Evolutionary conservation across 2,113 vertebrate species (phyloP).

Genomic region (Passer montanus): DNA sequence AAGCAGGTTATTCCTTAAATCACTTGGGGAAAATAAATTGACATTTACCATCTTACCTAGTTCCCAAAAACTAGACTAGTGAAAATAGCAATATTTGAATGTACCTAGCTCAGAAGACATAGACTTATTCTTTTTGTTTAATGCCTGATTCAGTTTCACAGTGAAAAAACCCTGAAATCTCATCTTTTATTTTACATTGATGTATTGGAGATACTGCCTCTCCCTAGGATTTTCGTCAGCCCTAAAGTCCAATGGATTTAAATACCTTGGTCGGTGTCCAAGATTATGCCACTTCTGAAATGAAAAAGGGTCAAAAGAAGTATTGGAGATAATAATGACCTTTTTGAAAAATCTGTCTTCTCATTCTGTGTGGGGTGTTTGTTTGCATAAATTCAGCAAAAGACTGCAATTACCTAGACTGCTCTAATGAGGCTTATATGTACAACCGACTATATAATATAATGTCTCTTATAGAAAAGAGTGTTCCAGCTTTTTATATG

Average conservation of each 20-base stretch:
- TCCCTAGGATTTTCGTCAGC: not conserved
- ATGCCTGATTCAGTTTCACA: not conserved
- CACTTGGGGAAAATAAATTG: not conserved
- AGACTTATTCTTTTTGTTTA: not conserved
- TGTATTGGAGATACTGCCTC: not conserved
- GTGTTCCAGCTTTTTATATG: not conserved
- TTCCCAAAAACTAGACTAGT: not conserved
- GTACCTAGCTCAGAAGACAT: not conserved
- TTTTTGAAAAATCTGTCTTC: not conserved
- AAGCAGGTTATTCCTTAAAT: not conserved
- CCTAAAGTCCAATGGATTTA: not conserved
- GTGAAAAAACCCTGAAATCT: not conserved
- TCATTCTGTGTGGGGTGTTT: not conserved
- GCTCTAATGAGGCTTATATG: not conserved
- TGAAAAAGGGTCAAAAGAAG: not conserved
- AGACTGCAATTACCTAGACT: not conserved
- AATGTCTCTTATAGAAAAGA: not conserved
- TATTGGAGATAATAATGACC: not conserved
- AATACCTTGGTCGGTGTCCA: not conserved
- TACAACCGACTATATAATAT: not conserved
- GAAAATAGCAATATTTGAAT: not conserved
- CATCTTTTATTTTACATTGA: not conserved
- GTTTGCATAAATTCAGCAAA: not conserved
- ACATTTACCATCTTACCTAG: not conserved
- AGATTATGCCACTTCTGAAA: not conserved